Evolutionary conservation across 2,888 invertebrate genomes (phyloP), one percentile per base, ranked within the genome.

Genomic region (Alcis repandata): DNA sequence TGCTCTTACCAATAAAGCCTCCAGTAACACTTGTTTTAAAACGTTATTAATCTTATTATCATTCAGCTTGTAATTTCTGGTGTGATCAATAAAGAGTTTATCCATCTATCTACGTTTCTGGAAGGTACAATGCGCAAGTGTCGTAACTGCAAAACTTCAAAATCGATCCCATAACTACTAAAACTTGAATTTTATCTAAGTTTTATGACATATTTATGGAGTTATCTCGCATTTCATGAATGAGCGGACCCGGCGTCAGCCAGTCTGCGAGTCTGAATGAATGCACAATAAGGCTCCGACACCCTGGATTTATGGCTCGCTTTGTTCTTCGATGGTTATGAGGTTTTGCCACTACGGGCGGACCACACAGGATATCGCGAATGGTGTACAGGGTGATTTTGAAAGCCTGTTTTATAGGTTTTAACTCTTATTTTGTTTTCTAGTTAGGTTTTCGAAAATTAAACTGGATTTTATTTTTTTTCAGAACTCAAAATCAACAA

Each of bases 291-390:
- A 68, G 64, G 63, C 56, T 69, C 57, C 68, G 70, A 63, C 71
- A 59, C 67, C 60, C 61, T 59, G 59, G 72, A 92, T 92, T 92
- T 92, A 92, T 91, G 83, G 80, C 79, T 36, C 15, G 73, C 79
- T 78, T 91, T 92, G 92, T 92, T 91, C 90, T 90, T 87, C 76
- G 57, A 71, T 73, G 77, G 76, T 84, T 83, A 83, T 80, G 79
- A 84, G 79, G 78, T 78, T 77, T 77, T 71, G 74, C 72, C 67
- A 73, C 75, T 78, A 58, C 73, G 17, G 38, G 17, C 9, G 17
- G 91, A 92, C 92, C 92, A 92, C 92, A 91, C 92, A 87, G 76
- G 70, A 69, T 69, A 69, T 79, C 81, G 83, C 85, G 79, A 83
- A 82, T 73, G 49, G 36, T 11, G 20, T 69, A 72, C 61, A 70